Evolutionary conservation across 1,140 invertebrate species (phyloP).

Genomic region (Aphis craccivora): DNA sequence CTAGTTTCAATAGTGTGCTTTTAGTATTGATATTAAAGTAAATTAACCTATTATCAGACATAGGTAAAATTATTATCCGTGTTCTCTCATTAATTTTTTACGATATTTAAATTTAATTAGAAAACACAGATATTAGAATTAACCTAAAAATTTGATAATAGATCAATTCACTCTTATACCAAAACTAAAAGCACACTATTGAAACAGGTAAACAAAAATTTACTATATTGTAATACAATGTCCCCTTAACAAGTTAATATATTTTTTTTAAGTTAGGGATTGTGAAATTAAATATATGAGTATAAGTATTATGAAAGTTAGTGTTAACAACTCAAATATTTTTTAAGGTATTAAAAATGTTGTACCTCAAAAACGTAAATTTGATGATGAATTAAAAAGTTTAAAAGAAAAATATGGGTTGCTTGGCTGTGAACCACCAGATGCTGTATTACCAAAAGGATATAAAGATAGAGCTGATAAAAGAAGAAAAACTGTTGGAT

Average conservation of each 20-base stretch:
- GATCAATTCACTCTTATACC: too few relatives aligned
- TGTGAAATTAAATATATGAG: background rate
- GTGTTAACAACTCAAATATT: background rate
- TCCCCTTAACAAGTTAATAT: background rate
- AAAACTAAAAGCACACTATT: too few relatives aligned
- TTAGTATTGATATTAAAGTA: too few relatives aligned
- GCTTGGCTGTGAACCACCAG: constrained; percentile 63
- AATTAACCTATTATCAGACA: too few relatives aligned
- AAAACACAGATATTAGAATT: too few relatives aligned
- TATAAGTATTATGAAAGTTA: background rate
- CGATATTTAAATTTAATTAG: too few relatives aligned
- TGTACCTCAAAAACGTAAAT: constrained; percentile 65
- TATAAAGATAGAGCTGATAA: constrained; percentile 83
- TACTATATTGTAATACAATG: too few relatives aligned
- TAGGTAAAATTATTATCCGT: too few relatives aligned
- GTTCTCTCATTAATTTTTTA: too few relatives aligned
- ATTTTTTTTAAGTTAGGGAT: background rate
- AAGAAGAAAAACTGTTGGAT: constrained; percentile 78
- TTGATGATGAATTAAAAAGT: constrained; percentile 77
- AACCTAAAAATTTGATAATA: too few relatives aligned
- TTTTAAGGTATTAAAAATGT: constrained; percentile 38
- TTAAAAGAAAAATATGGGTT: constrained; percentile 84
- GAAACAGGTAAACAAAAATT: too few relatives aligned
- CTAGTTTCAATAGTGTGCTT: too few relatives aligned
- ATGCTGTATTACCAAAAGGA: constrained; percentile 59